Base-by-base conservation (phyloP, 2,888 invertebrate genomes). In the Lycia hirtaria region DNA sequence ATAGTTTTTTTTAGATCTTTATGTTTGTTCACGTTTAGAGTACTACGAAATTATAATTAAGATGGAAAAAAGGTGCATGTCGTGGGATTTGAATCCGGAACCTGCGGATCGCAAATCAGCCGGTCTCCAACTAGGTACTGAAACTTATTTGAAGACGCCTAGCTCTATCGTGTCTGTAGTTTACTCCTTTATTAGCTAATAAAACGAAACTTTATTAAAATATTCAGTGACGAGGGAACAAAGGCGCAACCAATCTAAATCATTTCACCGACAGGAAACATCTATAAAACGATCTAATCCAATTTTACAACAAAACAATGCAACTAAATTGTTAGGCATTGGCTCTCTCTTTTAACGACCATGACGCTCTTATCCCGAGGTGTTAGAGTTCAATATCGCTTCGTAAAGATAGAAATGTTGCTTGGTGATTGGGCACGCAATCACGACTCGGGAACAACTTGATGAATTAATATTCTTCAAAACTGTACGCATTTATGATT, bases 401-500 rank as follows among this genome's bases (percentile, higher is more conserved):
- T 15, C 37, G 0, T 9, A 24, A 24, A 49, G 35, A 49, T 37
- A 32, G 44, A 49, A 28, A 24, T n/a, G 37, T 20, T 17, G 77
- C 76, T 69, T 75, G 73, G 78, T 83, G 81, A 82, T 85, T 82
- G 79, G 69, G 73, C 88, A 87, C 83, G 87, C 87, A 87, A 89
- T 88, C 89, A 80, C 78, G 80, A 81, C 78, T 81, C 75, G 76
- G 78, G 85, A 85, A 83, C 78, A 82, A 82, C 81, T 85, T 81
- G 84, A 83, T 72, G 80, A 85, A 89, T 87, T 86, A 85, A 86
- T 85, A 85, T 86, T 86, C 80, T 83, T 84, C 84, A 81, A 82
- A 85, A 86, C 81, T 80, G 81, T 78, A 77, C 76, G 76, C 73
- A 72, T 79, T 75, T 79, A 87, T 88, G 87, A 88, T 88, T 88